These are phyloP conservation scores for Varanus salvator DNA, from an alignment of 2,113 vertebrate genomes.

Conservation along the genomic window DNA sequence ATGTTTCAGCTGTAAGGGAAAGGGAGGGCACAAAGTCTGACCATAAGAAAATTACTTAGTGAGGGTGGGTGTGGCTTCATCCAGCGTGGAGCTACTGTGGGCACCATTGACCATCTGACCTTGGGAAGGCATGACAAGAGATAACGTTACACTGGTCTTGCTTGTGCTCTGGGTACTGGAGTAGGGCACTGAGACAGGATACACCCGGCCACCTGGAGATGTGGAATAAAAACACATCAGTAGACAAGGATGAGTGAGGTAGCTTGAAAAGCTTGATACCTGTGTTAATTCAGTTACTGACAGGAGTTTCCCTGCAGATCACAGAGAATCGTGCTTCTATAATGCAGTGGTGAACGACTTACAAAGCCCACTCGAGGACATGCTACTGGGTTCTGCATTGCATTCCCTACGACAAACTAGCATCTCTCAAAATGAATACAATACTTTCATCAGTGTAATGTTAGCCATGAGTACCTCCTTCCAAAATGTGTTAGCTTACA, in stretches of 20 bases:
- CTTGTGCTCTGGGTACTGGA: constrained; percentile 95
- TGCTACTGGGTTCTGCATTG: not conserved
- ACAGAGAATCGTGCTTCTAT: not conserved
- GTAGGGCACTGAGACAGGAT: constrained; percentile 96
- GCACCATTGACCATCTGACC: constrained; percentile 96
- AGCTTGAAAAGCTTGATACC: not conserved
- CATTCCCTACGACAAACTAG: not conserved
- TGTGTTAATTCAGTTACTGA: not conserved
- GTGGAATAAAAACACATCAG: not conserved
- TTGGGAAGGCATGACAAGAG: constrained; percentile 97
- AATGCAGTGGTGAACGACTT: not conserved
- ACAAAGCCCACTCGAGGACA: not conserved
- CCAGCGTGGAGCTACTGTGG: constrained; percentile 92
- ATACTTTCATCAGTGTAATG: constrained; percentile 6
- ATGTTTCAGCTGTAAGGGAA: not conserved
- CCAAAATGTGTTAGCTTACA: not conserved
- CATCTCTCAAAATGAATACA: not conserved
- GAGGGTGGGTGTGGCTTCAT: constrained; percentile 92
- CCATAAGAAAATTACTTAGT: constrained; percentile 76
- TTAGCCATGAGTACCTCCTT: not conserved
- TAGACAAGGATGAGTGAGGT: not conserved
- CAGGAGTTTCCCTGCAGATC: not conserved
- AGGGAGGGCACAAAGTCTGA: not conserved
- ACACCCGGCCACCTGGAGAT: constrained; percentile 89
- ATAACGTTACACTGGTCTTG: constrained; percentile 97